These are phyloP conservation scores for Chlorocebus sabaeus DNA, from an alignment of 2,113 vertebrate genomes.

Conservation along the genomic window DNA sequence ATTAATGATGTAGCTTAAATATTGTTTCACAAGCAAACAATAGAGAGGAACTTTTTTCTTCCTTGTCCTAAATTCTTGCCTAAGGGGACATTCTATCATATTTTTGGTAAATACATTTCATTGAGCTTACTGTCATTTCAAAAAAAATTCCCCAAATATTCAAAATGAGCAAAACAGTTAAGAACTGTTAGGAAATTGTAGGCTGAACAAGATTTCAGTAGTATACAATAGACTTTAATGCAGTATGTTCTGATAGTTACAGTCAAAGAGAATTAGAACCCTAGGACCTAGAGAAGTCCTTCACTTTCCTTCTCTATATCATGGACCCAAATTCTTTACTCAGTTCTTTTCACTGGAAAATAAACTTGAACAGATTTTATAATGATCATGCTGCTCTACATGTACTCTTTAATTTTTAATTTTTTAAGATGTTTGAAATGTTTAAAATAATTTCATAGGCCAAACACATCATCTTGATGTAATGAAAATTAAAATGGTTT, in stretches of 20 bases:
- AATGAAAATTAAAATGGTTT: neutral
- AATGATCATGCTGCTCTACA: neutral
- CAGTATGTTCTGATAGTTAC: neutral
- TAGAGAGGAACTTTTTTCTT: neutral
- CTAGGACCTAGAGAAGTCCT: neutral
- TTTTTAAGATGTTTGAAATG: neutral
- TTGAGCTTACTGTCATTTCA: neutral
- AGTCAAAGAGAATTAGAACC: neutral
- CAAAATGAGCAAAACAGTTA: neutral
- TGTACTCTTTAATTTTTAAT: neutral
- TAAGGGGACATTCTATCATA: neutral
- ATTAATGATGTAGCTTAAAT: neutral
- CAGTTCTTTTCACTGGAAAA: neutral
- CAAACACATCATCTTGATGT: neutral
- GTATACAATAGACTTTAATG: neutral
- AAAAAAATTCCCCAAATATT: conserved; percentile 14
- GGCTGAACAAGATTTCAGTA: neutral
- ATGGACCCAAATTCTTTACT: neutral
- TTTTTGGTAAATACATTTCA: neutral
- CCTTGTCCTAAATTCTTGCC: neutral
- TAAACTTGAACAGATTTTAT: neutral
- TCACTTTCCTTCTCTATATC: neutral
- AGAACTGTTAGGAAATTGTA: neutral
- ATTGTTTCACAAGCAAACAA: neutral
- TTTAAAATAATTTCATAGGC: neutral